Evolutionary conservation across 2,888 invertebrate genomes (phyloP), one percentile per base, ranked within the genome.

Genomic region (Amblyjoppa fuscipennis): DNA sequence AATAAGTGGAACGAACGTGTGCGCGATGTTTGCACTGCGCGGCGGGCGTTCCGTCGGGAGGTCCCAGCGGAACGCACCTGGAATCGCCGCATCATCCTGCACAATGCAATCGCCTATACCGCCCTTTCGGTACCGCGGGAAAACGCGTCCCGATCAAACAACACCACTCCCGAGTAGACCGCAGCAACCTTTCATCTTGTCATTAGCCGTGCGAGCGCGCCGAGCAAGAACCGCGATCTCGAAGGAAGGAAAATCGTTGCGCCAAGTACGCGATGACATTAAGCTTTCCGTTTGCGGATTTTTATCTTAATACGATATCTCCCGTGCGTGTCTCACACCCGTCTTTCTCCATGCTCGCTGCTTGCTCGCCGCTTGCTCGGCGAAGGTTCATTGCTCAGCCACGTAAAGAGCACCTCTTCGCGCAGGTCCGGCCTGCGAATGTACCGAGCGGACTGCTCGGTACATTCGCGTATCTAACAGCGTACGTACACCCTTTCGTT

Each of bases 291-390:
- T 91, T 64, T 83, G 89, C 76, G 90, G 90, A 91, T 90, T 92
- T 91, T 92, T 91, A 92, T 92, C 90, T 89, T 84, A 89, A 90
- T 90, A 89, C 89, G 90, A 90, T 89, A 90, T 89, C 84, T 84
- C 20, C 20, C 85, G 87, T 89, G 88, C 88, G 79, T 83, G 85
- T 87, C 75, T 84, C 41, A 41, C 41, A 11, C 71, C 66, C 53
- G 83, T 78, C 49, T 69, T 75, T 70, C 86, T 84, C 64, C 64
- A 25, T 34, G n/a, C 34, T 64, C 28, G 64, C 34, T n/a, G 64
- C 6, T 64, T 7, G n/a, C 34, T 64, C 28, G 64, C 34, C 7
- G 64, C 6, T 64, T 7, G 64, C 64, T 64, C 31, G 20, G 20
- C 45, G 49, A 61, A 64, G 73, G 64, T 76, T 70, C 71, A 80